These are phyloP conservation scores for Nyleta sp. DNA, from an alignment of 2,888 invertebrate species.

Conservation along the genomic window DNA sequence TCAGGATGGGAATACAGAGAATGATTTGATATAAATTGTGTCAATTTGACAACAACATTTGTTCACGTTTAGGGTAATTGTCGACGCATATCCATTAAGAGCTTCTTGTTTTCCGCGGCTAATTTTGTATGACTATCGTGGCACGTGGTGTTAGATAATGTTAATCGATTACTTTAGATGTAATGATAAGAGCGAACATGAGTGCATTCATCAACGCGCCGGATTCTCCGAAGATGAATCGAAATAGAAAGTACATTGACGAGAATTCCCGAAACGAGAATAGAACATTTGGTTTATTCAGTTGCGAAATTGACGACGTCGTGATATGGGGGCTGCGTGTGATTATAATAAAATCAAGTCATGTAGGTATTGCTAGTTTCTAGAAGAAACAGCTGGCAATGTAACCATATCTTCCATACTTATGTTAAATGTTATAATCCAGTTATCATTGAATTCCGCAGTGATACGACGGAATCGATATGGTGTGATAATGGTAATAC, in stretches of 20 bases:
- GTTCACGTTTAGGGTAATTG: conserved; percentile 46
- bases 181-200: conserved; percentile 34
- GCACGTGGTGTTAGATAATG: conserved; percentile 61
- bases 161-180: conserved; percentile 56
- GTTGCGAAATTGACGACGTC: conserved; percentile 1
- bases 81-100: conserved; percentile 62
- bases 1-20: conserved; percentile 5
- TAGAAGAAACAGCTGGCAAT: no score
- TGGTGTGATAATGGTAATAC: no score
- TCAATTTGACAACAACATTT: conserved; percentile 34
- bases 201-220: conserved; percentile 29
- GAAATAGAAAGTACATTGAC: conserved; percentile 40
- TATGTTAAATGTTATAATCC: no score
- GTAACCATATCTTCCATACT: no score
- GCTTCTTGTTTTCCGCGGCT: conserved; percentile 49
- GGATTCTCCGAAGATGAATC: conserved; percentile 35
- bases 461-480: no score
- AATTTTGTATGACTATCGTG: conserved; percentile 63
- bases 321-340: conserved; percentile 27
- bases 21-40: conserved; percentile 23
- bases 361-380: no score
- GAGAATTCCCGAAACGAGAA: conserved; percentile 4
- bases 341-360: no score
- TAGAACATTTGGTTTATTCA: conserved; percentile 18
- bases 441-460: no score